These are phyloP conservation scores for Andrena minutula DNA, from an alignment of 2,888 invertebrate species.

Conservation along the genomic window DNA sequence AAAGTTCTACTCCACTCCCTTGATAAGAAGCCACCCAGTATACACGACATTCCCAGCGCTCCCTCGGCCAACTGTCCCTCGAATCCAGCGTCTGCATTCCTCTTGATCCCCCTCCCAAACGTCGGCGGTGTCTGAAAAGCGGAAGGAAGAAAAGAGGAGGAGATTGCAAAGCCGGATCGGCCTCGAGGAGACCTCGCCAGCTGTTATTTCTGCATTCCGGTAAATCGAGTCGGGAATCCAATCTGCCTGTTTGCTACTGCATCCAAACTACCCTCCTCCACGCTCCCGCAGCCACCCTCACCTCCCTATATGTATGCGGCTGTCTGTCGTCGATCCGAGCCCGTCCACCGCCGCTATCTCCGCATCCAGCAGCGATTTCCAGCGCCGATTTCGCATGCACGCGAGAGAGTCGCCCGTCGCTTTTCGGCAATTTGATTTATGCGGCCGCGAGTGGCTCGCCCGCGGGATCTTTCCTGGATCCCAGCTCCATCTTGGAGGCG, in stretches of 20 bases:
- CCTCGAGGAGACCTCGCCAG: slow-evolving; percentile 75
- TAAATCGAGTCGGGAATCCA: slow-evolving; percentile 82
- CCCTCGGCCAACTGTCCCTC: slow-evolving; percentile 53
- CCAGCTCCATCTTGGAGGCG: slow-evolving; percentile 7
- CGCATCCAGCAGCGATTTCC: slow-evolving; percentile 14
- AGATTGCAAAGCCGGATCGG: slow-evolving; percentile 77
- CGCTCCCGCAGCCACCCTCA: slow-evolving; percentile 28
- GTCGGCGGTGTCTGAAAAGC: slow-evolving; percentile 49
- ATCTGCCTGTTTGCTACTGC: slow-evolving; percentile 80
- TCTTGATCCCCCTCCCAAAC: slow-evolving; percentile 37
- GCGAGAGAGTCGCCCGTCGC: slow-evolving; percentile 49
- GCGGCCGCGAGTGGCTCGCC: slow-evolving; percentile 16
- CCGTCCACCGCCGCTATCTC: slow-evolving; percentile 10
- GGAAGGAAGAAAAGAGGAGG: slow-evolving; percentile 65
- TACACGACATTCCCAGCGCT: slow-evolving; percentile 42
- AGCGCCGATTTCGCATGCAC: slow-evolving; percentile 50
- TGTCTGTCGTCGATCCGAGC: slow-evolving; percentile 31
- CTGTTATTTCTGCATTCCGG: slow-evolving; percentile 81
- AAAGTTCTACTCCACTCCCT: neutral
- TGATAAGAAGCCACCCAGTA: slow-evolving; percentile 20
- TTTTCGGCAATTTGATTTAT: slow-evolving; percentile 65
- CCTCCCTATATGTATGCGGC: neutral
- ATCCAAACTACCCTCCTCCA: slow-evolving; percentile 68
- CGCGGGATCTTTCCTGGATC: slow-evolving; percentile 39
- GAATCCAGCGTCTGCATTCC: slow-evolving; percentile 59